These are phyloP conservation scores for Belonocnema kinseyi DNA, from an alignment of 1,140 invertebrate species.

Conservation along the genomic window DNA sequence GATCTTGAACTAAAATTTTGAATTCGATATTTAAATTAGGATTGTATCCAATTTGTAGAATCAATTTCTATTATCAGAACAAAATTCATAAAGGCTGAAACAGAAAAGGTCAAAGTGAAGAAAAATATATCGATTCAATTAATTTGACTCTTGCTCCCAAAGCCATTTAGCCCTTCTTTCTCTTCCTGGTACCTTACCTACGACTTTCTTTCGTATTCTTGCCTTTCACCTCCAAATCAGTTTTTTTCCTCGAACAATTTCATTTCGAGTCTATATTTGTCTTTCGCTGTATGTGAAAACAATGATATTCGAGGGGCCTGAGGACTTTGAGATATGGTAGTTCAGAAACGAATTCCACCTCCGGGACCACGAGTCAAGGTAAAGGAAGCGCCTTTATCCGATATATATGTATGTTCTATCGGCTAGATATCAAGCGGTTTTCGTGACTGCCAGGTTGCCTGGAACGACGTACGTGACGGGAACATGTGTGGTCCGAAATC, in stretches of 20 bases:
- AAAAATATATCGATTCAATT: slow-evolving; percentile 2
- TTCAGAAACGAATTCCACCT: background rate
- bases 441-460: no score
- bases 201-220: background rate
- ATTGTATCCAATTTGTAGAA: no score
- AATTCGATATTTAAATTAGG: no score
- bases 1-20: no score
- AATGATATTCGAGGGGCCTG: background rate
- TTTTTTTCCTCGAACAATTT: slow-evolving; percentile 7
- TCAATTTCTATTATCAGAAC: background rate
- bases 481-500: background rate
- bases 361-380: background rate
- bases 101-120: background rate
- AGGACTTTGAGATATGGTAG: background rate
- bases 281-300: slow-evolving; percentile 1
- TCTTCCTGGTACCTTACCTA: background rate
- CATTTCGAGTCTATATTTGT: slow-evolving; percentile 8
- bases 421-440: background rate
- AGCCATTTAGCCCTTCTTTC: background rate
- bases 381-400: background rate
- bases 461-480: background rate
- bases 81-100: background rate
- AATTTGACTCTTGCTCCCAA: background rate
- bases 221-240: background rate
- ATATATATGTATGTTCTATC: background rate